Percentiles rank a stretch among this genome's conserved stretches.
phyloP scores from a whole-genome alignment of 2,888 invertebrate genomes.

The Drosophila incognita region DNA sequence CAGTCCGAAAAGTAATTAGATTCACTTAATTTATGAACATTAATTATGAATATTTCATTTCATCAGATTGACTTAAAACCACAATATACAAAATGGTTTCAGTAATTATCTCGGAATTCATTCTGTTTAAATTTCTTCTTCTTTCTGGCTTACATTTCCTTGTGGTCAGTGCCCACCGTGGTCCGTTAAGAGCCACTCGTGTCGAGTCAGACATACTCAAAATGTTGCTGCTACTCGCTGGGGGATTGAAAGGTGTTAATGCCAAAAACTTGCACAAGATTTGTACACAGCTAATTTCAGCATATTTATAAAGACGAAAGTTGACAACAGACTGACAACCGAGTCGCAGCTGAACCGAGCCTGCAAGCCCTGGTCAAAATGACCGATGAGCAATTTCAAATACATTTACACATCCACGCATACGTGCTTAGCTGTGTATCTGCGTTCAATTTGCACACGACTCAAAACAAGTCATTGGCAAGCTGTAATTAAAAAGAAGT shows the following conservation, averaged over 20 bases:
- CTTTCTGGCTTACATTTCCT: not conserved
- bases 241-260: conserved; percentile 79
- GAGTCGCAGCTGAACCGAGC: conserved; percentile 20
- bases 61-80: not conserved
- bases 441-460: conserved; percentile 35
- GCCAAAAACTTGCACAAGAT: conserved; percentile 80
- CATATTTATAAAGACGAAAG: conserved; percentile 72
- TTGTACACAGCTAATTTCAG: conserved; percentile 76
- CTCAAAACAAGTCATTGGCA: conserved; percentile 49
- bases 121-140: not conserved
- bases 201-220: conserved; percentile 44
- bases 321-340: conserved; percentile 70
- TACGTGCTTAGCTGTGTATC: not conserved
- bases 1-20: not conserved
- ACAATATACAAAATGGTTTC: not conserved
- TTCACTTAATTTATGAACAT: not conserved
- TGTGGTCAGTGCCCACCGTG: not conserved
- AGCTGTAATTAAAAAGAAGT: conserved; percentile 70
- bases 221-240: conserved; percentile 55
- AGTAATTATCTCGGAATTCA: not conserved
- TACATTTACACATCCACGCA: not conserved
- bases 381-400: conserved; percentile 65
- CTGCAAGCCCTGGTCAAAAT: conserved; percentile 33
- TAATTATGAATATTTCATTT: not conserved
- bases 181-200: conserved; percentile 20